Evolutionary conservation across 2,797 vertebrate species (phyloP), one percentile per base, ranked within the genome.

Genomic region (Brachyrhaphis roseni): DNA sequence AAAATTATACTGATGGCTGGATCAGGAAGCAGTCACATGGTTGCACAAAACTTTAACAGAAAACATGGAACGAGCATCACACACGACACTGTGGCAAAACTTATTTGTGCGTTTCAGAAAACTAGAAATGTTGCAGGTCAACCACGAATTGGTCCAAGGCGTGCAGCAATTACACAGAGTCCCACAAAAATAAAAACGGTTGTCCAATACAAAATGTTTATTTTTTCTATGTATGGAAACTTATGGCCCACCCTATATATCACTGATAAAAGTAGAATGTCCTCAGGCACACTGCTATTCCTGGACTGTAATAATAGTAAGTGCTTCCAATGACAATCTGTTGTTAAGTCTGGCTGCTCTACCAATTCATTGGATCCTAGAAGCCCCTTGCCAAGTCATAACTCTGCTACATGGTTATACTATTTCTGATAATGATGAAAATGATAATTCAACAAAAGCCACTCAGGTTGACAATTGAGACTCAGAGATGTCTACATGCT

Each of bases 261-360:
- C 8, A 23, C 8, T 26, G 26, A 34, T 43, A 70, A 23, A 57
- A 68, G 18, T 18, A 39, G 39, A 41, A 62, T 34, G 47, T 13
- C 28, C 28, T 47, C 34, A 23, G 23, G 51, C 51, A 53, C 51
- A n/a, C 8, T 55, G 53, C 10, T 55, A 82, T 80, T 84, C 73
- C 64, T 78, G 51, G 36, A 23, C 68, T 81, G 84, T 82, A 82
- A 90, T 90, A 85, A 86, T 15, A 34, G 34, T 45, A 62, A 91
- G 80, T 77, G 86, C 49, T 81, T 68, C 83, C 76, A 71, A 78
- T 83, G 72, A 79, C 77, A 77, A 86, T 82, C 75, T 84, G 78
- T 72, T 55, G 73, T 1, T 16, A 34, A 75, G 76, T 77, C 53
- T 81, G 75, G 78, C 86, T 66, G 43, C 31, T 18, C 78, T 80